Base-by-base conservation (phyloP, 2,797 vertebrate species). In the Carduelis carduelis region DNA sequence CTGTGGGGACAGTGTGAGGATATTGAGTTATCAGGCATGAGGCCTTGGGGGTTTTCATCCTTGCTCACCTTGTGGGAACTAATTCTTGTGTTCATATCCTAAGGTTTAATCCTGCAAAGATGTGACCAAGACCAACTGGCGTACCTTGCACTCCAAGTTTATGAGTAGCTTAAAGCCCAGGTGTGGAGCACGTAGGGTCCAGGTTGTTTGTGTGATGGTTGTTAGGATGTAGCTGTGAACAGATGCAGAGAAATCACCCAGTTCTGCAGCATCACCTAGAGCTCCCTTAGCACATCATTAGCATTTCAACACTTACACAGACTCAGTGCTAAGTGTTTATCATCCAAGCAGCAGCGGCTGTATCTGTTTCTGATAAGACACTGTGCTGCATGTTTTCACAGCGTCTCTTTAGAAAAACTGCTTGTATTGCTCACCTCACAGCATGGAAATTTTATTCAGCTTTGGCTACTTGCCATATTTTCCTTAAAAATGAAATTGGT, bases 211-310 rank as follows among this genome's bases (percentile, higher is more conserved):
- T 41, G 57, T 56, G 20, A 15, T 53, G 37, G 53, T 9, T 74
- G 17, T 91, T 65, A 52, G 39, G 64, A 26, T 63, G 12, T 59
- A 2, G 49, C 34, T 65, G 34, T 82, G 56, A 89, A 26, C 28
- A 79, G 80, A 47, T 30, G 49, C 26, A 89, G 56, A 82, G 55
- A 77, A 84, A 74, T 52, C 44, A 35, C 19, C 71, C 56, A 56
- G 1, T 77, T 44, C 87, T 91, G 64, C 64, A 90, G 72, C 72
- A 78, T 83, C 77, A 61, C 88, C 53, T 41, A 14, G 26, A 92
- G 41, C 52, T 77, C 78, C 83, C 87, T 89, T 41, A 89, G 89
- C 79, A 46, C 82, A 19, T 91, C 64, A 22, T 93, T 93, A 95
- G 46, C 46, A 16, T 60, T 87, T 85, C 93, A 80, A 2, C 94